A percentile compares a stretch with the other conserved stretches of the same genome.
Evolutionary conservation across 1,140 invertebrate genomes (phyloP).

Genomic region (Potamilus streckersoni): DNA sequence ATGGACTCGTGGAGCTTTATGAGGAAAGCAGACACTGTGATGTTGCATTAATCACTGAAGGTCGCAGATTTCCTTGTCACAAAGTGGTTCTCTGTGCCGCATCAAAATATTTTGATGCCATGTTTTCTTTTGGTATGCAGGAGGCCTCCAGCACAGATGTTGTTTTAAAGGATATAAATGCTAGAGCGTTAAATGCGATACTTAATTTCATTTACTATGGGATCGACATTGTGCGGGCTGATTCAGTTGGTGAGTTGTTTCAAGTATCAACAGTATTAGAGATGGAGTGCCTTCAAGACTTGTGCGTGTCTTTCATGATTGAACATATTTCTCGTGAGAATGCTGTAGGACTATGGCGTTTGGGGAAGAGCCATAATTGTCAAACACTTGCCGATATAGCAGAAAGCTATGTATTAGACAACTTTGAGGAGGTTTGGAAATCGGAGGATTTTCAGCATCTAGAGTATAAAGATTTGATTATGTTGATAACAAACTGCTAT

Average conservation of each 20-base stretch:
- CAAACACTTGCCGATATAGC: conserved; percentile 29
- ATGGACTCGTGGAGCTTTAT: conserved; percentile 5
- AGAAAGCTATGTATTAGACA: conserved; percentile 36
- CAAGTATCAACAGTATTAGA: conserved; percentile 87
- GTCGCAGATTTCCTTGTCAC: conserved; percentile 42
- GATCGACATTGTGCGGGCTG: conserved; percentile 45
- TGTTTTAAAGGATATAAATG: conserved; percentile 27
- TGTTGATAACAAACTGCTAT: conserved; percentile 41
- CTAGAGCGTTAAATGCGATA: conserved; percentile 31
- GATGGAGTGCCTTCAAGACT: conserved; percentile 83
- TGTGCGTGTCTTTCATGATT: conserved; percentile 87
- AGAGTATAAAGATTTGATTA: conserved; percentile 37
- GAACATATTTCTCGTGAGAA: conserved; percentile 89
- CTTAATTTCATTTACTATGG: conserved; percentile 43
- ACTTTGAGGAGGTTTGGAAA: conserved; percentile 42
- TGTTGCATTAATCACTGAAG: conserved; percentile 37
- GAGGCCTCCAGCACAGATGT: conserved; percentile 36
- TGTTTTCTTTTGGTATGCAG: conserved; percentile 52
- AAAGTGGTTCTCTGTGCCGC: conserved; percentile 44
- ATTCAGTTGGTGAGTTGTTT: conserved; percentile 82
- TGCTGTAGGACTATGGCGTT: conserved; percentile 88
- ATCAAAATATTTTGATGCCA: conserved; percentile 54
- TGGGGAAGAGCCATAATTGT: conserved; percentile 82
- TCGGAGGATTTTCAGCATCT: conserved; percentile 44
- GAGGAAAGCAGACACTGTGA: conserved; percentile 31